Evolutionary conservation across 2,888 invertebrate species (phyloP), one percentile per base, ranked within the genome.

Genomic region (Perdita meconis): DNA sequence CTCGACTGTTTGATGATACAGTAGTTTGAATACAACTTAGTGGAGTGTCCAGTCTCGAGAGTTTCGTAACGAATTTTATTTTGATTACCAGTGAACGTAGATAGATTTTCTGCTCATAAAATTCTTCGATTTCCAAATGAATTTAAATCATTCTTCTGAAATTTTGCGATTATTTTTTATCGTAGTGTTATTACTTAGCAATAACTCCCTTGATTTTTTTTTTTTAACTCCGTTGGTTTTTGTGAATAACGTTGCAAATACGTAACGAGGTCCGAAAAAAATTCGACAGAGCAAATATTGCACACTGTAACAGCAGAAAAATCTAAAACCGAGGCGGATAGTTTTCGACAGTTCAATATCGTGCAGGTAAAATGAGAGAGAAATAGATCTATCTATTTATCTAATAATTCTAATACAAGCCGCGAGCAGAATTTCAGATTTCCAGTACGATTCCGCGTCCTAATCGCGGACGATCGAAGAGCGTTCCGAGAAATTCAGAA

Each of bases 151-250:
- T 47, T 16, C 16, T 47, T 47, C 19, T 47, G 47, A 22, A 47
- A 19, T 8, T 47, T 10, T 22, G 22, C 47, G 51, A 67, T 77
- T n/a, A n/a, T 53, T 51, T 36, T 60, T 40, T 59, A 36, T 57
- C n/a, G n/a, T n/a, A n/a, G n/a, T n/a, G n/a, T n/a, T n/a, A n/a
- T n/a, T n/a, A n/a, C n/a, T n/a, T n/a, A n/a, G n/a, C n/a, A n/a
- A n/a, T n/a, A n/a, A n/a, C n/a, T n/a, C n/a, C n/a, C n/a, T n/a
- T n/a, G n/a, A n/a, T n/a, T n/a, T n/a, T n/a, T n/a, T n/a, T n/a
- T n/a, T n/a, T n/a, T n/a, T n/a, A n/a, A n/a, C n/a, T n/a, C n/a
- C n/a, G n/a, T n/a, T n/a, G n/a, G n/a, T n/a, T n/a, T n/a, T n/a
- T n/a, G n/a, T n/a, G n/a, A n/a, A n/a, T n/a, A n/a, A n/a, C n/a